Evolutionary conservation across 2,888 invertebrate genomes (phyloP), one percentile per base, ranked within the genome.

Genomic region (Caenorhabditis imperialis): DNA sequence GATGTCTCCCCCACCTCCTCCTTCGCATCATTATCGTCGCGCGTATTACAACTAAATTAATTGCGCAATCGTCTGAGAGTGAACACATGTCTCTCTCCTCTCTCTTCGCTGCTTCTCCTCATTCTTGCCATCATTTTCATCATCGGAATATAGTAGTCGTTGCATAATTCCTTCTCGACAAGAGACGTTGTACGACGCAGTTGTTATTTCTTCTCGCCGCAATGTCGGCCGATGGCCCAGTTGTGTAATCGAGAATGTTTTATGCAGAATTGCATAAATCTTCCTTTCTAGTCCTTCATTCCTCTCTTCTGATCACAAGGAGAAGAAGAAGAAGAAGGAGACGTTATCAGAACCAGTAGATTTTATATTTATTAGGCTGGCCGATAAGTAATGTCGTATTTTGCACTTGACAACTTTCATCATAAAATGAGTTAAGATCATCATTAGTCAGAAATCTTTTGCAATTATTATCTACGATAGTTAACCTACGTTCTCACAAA

Each of bases 11-110:
- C 35, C 16, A n/a, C 50, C 22, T 20, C 50, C 2, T 35, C 33
- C 4, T 33, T 20, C 3, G 30, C 50, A 35, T 50, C 50, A 50
- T 37, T 40, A 65, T 65, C 65, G 37, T 65, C 65, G 33, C 65
- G 65, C 55, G 65, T 57, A 65, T 65, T 57, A 65, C 65, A 65
- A 65, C 65, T 65, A 65, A 65, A 65, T 65, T 65, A 65, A 65
- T 65, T 65, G 57, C 65, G 65, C 65, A 65, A 65, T 65, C 57
- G 65, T 30, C 10, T 48, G 40, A 23, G 55, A 65, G 65, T 57
- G 65, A 57, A 57, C 55, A 50, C 65, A 48, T 48, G 57, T 63
- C 51, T 62, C 40, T 25, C 38, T n/a, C 40, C 16, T 40, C 61
- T 51, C 51, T 30, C 50, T 60, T 51, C 25, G 44, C 53, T 53